Evolutionary conservation across 1,140 invertebrate species (phyloP).

Genomic region (Macrosteles quadrilineatus): DNA sequence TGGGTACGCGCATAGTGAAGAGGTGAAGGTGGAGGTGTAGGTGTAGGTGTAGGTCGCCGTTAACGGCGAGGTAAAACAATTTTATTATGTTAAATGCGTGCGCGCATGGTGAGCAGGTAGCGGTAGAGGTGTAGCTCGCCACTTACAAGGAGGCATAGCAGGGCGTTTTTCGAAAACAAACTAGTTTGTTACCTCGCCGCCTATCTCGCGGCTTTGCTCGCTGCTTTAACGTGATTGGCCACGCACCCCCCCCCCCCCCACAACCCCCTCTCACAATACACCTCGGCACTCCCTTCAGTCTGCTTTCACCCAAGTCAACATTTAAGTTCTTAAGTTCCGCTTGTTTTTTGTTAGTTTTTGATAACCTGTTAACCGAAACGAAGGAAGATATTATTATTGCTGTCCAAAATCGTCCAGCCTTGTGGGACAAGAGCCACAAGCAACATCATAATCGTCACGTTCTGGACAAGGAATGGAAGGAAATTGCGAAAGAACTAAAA

Average conservation of each 20-base stretch:
- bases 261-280: not conserved
- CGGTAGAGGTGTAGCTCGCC: not conserved
- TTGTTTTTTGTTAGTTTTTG: not conserved
- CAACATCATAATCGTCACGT: not conserved
- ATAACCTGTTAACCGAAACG: not conserved
- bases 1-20: no score
- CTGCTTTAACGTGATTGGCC: not conserved
- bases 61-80: not conserved
- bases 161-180: not conserved
- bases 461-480: constrained; percentile 7
- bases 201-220: not conserved
- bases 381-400: not conserved
- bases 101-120: not conserved
- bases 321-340: not conserved
- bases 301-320: not conserved
- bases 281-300: not conserved
- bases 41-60: no score
- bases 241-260: no score
- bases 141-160: not conserved
- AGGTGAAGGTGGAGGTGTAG: no score
- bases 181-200: not conserved
- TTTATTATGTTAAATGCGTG: not conserved
- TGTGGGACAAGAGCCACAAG: constrained; percentile 1
- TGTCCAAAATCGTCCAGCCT: not conserved
- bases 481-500: not conserved